Percentiles rank a stretch among this genome's conserved stretches.
Evolutionary conservation across 2,888 invertebrate species (phyloP).

Genomic region (Congeria kusceri): DNA sequence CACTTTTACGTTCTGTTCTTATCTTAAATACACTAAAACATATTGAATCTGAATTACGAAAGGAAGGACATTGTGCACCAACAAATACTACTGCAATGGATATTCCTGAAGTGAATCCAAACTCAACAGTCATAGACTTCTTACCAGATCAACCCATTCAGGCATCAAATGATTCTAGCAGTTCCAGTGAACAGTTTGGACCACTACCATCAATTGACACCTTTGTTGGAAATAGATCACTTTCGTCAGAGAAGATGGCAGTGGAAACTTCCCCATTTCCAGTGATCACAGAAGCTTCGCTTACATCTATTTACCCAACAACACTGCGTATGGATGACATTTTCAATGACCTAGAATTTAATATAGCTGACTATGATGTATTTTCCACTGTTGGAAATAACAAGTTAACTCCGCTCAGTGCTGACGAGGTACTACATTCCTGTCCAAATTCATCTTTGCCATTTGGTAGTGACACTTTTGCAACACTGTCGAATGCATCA

Average conservation of each 20-base stretch:
- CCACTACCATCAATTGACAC: slow-evolving; percentile 72
- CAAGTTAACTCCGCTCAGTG: slow-evolving; percentile 84
- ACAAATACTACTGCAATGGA: slow-evolving; percentile 60
- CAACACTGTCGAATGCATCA: slow-evolving; percentile 63
- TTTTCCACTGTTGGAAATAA: slow-evolving; percentile 80
- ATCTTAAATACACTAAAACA: slow-evolving; percentile 96
- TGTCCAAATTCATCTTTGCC: slow-evolving; percentile 79
- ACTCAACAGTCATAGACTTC: slow-evolving; percentile 67
- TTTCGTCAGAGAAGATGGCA: slow-evolving; percentile 25
- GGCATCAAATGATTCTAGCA: slow-evolving; percentile 43
- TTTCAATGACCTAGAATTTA: slow-evolving; percentile 87
- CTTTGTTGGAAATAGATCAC: slow-evolving; percentile 61
- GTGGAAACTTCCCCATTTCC: slow-evolving; percentile 48
- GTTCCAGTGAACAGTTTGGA: slow-evolving; percentile 39
- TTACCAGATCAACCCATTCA: slow-evolving; percentile 57
- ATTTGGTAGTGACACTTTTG: slow-evolving; percentile 56
- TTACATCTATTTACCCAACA: slow-evolving; percentile 47
- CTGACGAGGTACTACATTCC: slow-evolving; percentile 85
- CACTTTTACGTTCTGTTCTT: slow-evolving; percentile 94
- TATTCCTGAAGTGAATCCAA: slow-evolving; percentile 64
- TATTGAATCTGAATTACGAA: slow-evolving; percentile 93
- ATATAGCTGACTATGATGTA: slow-evolving; percentile 87
- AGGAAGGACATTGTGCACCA: slow-evolving; percentile 84
- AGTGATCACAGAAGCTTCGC: slow-evolving; percentile 46
- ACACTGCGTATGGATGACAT: slow-evolving; percentile 69